Base-by-base conservation (phyloP, 2,888 invertebrate genomes). In the Galeruca laticollis region DNA sequence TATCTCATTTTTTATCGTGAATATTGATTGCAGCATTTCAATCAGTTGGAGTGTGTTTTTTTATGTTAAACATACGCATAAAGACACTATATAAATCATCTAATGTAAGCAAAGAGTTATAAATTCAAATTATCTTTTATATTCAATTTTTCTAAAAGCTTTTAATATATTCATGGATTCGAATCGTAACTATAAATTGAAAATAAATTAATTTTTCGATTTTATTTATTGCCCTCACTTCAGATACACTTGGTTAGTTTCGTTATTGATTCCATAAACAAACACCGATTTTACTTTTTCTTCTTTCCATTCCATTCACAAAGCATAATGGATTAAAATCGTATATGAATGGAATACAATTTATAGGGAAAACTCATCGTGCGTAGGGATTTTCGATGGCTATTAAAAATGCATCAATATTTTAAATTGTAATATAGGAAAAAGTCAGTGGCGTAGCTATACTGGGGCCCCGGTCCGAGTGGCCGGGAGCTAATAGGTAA, bases 121-220 rank as follows among this genome's bases (percentile, higher is more conserved):
- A 33, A 21, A 51, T 62, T 33, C 9, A 49, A 49, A 60, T 49
- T 49, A 43, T 51, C 15, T 26, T 31, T 18, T 52, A 52, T 26
- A 26, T 52, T n/a, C 43, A 57, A 35, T 57, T 57, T 57, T 33
- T 57, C 11, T 57, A 57, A 57, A 21, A 57, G 56, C 33, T 15
- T 26, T 26, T 15, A 57, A 57, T 11, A 15, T 57, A 57, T 57
- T 57, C 56, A 57, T 18, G n/a, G 9, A n/a, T n/a, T n/a, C n/a
- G n/a, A n/a, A n/a, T n/a, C n/a, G n/a, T n/a, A n/a, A n/a, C 31
- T 9, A 35, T 57, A 69, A 52, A 69, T 64, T 37, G 68, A 33
- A 54, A 68, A 68, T 71, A 59, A 71, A 71, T 71, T 64, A 68
- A 68, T 71, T 65, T 26, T 49, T 40, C 40, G 26, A 70, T 70